Evolutionary conservation across 1,140 invertebrate species (phyloP), one percentile per base, ranked within the genome.

Genomic region (Scaptomyza hsui): DNA sequence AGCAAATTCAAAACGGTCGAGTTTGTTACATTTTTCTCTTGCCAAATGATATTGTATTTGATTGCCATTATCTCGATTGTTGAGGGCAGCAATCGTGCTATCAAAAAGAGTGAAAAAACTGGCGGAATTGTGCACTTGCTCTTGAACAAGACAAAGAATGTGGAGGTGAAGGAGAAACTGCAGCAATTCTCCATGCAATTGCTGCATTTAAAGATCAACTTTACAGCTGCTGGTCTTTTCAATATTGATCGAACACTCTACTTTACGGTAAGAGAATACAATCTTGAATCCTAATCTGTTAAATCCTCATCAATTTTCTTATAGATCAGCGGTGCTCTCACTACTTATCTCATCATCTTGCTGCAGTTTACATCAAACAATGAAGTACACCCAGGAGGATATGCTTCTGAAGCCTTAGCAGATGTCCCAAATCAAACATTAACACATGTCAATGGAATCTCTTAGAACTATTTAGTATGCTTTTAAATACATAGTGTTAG

Each of bases 71-170:
- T 91, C 1, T 91, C 89, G 3, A 91, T 91, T 47, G 90, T 91
- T 6, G 89, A 91, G 57, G 90, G 90, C 19, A 90, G 90, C 45
- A 90, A 88, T 78, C 69, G 89, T 0, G 89, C 90, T 1, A 90
- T 91, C n/a, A 81, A 90, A 39, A 91, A 91, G 67, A 91, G 90
- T 41, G 86, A 91, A 44, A 90, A 90, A 75, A 91, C 90, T 1
- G 86, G 90, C 0, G 89, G 77, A 3, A 91, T 89, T 57, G 89
- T 91, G 5, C 90, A 91, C 48, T 75, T 76, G 0, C 76, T 91
- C 29, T 52, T 91, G 32, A 91, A 91, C 53, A 89, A 85, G 44
- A 86, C 90, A 0, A 91, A 90, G 41, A 81, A 68, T 42, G 51
- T 68, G 0, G 83, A 90, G 32, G 77, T 91, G 10, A 82, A 86